Evolutionary conservation across 2,888 invertebrate species (phyloP).

Genomic region (Phrixothrix hirtus): DNA sequence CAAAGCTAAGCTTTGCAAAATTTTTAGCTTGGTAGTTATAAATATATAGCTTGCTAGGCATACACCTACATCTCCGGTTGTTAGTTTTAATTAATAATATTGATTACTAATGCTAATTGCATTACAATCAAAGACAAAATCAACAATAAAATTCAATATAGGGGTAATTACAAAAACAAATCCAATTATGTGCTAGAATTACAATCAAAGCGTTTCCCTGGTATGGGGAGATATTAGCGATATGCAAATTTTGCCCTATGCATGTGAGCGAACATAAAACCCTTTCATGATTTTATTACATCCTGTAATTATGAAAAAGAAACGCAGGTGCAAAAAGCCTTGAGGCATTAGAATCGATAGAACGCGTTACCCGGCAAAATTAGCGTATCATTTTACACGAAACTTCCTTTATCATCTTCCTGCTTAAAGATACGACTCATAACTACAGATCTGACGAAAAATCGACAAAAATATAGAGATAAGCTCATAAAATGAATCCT

Average conservation of each 20-base stretch:
- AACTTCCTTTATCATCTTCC: slow-evolving; percentile 15
- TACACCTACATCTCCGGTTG: too few species aligned
- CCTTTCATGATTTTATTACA: slow-evolving; percentile 21
- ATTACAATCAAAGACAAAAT: too few species aligned
- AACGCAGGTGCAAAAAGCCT: slow-evolving; percentile 29
- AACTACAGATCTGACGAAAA: slow-evolving; percentile 9
- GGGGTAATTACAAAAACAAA: neutral
- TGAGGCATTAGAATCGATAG: slow-evolving; percentile 27
- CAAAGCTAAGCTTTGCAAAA: too few species aligned
- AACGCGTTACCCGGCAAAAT: slow-evolving; percentile 19
- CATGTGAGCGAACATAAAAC: slow-evolving; percentile 17
- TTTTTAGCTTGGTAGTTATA: too few species aligned
- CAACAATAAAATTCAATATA: neutral
- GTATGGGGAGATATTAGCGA: slow-evolving; percentile 4
- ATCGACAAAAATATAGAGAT: slow-evolving; percentile 4
- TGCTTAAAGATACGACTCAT: neutral
- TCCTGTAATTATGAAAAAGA: slow-evolving; percentile 26
- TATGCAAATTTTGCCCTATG: slow-evolving; percentile 8
- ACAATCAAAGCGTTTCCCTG: neutral
- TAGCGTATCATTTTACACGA: slow-evolving; percentile 28
- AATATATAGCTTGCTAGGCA: too few species aligned
- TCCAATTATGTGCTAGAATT: too few species aligned
- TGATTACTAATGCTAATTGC: too few species aligned
- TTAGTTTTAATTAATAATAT: too few species aligned
- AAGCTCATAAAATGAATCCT: slow-evolving; percentile 14